Percentiles rank a stretch among this genome's conserved stretches.
Conservation (phyloP, 1,140 invertebrate genomes). For the Danaus melanippus region DNA sequence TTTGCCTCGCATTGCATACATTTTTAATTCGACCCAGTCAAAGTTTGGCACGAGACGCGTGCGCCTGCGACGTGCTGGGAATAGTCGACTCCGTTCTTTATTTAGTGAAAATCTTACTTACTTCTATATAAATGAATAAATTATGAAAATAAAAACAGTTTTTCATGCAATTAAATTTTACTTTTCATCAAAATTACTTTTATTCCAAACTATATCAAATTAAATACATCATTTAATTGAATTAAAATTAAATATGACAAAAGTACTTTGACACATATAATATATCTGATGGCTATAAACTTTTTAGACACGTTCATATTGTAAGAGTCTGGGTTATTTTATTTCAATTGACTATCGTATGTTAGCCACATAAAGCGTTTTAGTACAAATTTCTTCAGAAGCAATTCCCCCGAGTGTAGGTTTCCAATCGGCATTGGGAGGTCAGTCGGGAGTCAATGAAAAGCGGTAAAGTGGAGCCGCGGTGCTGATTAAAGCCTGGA, state of each 20-base stretch:
- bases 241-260: too few species aligned
- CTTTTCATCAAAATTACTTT: too few species aligned
- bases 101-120: conserved; percentile 30
- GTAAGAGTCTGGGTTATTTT: too few species aligned
- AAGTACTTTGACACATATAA: too few species aligned
- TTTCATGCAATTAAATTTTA: too few species aligned
- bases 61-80: conserved; percentile 47
- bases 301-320: too few species aligned
- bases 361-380: too few species aligned
- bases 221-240: too few species aligned
- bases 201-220: too few species aligned
- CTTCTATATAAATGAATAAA: conserved; percentile 7
- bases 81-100: conserved; percentile 41
- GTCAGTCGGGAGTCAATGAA: conserved; percentile 67
- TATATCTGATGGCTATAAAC: too few species aligned
- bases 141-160: too few species aligned
- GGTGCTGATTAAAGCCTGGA: conserved; percentile 68
- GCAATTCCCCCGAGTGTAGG: conserved; percentile 57
- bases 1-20: conserved; percentile 39
- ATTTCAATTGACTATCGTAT: too few species aligned
- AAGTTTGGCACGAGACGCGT: conserved; percentile 53
- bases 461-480: conserved; percentile 67
- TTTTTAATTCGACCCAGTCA: conserved; percentile 56
- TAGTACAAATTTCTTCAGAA: conserved; percentile 32
- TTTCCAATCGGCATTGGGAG: conserved; percentile 62